A percentile compares a stretch with the other conserved stretches of the same genome.
Evolutionary conservation across 2,113 vertebrate species (phyloP).

Genomic region (Cricetomys ansorgei): DNA sequence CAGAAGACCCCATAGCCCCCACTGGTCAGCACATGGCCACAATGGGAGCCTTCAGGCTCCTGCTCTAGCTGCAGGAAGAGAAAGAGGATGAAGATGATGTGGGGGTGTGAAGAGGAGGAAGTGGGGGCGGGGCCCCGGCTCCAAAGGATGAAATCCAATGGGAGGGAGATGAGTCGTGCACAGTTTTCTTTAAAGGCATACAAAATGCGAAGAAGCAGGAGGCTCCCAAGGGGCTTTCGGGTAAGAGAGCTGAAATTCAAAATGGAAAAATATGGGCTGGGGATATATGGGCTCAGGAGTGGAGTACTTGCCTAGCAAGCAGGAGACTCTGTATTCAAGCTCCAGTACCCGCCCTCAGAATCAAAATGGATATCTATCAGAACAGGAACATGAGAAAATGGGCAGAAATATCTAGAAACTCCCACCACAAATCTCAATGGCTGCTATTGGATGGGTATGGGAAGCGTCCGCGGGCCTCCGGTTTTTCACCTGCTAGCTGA

Average conservation of each 20-base stretch:
- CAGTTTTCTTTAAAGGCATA: conserved; percentile 71
- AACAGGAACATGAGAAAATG: conserved; percentile 13
- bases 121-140: neutral
- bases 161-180: conserved; percentile 62
- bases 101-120: neutral
- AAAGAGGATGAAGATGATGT: conserved; percentile 1
- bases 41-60: neutral
- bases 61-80: neutral
- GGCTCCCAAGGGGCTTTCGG: conserved; percentile 69
- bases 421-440: neutral
- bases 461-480: neutral
- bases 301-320: neutral
- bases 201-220: conserved; percentile 74
- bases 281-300: neutral
- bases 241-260: conserved; percentile 72
- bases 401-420: conserved; percentile 23
- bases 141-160: conserved; percentile 65
- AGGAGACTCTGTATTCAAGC: neutral
- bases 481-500: neutral
- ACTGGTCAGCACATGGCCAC: rapidly evolving
- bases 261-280: conserved; percentile 59
- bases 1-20: neutral
- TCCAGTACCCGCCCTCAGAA: neutral
- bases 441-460: conserved; percentile 34
- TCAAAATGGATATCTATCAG: conserved; percentile 71